A percentile compares a stretch with the other conserved stretches of the same genome.
Conservation (phyloP, 1,140 invertebrate species). For the Carcinoscorpius rotundicauda region DNA sequence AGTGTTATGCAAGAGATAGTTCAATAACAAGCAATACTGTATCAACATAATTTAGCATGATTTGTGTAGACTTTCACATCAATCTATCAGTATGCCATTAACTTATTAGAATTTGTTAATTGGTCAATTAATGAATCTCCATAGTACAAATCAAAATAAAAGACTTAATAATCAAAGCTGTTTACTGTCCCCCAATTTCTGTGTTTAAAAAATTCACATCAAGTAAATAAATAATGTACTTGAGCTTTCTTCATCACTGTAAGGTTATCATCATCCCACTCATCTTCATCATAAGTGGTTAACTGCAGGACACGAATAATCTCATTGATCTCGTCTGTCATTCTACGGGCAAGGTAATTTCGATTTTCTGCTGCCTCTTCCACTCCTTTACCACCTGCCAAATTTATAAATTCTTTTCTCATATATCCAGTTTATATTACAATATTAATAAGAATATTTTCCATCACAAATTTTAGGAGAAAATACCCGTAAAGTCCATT, state of each 20-base stretch:
- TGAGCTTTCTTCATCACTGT: conserved; percentile 74
- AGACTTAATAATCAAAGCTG: too few relatives aligned
- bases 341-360: conserved; percentile 83
- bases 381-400: conserved; percentile 58
- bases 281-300: conserved; percentile 97
- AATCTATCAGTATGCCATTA: too few relatives aligned
- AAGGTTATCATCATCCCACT: conserved; percentile 87
- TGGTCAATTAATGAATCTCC: too few relatives aligned
- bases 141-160: too few relatives aligned
- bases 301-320: conserved; percentile 94
- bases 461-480: neutral
- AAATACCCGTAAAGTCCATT: neutral
- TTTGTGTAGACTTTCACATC: too few relatives aligned
- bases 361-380: conserved; percentile 93
- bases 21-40: too few relatives aligned
- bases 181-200: too few relatives aligned
- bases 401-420: neutral
- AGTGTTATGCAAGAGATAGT: too few relatives aligned
- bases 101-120: too few relatives aligned
- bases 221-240: conserved; percentile 10
- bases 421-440: neutral
- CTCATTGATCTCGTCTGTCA: conserved; percentile 97
- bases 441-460: neutral
- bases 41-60: too few relatives aligned
- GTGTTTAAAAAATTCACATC: too few relatives aligned